A percentile compares a stretch with the other conserved stretches of the same genome.
Conservation (phyloP, 2,797 vertebrate genomes). For the Pseudomugil gertrudae region DNA sequence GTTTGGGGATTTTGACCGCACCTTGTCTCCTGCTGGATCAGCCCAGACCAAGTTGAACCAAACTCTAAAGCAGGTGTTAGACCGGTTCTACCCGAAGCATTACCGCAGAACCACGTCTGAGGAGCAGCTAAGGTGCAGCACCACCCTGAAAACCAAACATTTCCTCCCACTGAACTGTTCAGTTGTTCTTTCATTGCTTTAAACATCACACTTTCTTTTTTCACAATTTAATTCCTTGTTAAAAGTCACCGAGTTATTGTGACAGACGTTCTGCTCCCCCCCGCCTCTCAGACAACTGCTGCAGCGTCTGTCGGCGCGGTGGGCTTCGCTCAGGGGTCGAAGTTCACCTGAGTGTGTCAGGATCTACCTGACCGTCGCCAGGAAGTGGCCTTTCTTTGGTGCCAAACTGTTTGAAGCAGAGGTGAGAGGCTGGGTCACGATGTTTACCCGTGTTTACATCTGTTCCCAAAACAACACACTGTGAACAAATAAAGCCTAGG, state of each 20-base stretch:
- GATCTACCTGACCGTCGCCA: conserved; percentile 94
- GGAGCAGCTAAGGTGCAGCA: conserved; percentile 89
- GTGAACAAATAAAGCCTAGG: not conserved
- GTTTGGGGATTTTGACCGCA: conserved; percentile 94
- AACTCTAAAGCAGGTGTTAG: conserved; percentile 92
- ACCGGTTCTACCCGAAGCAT: conserved; percentile 94
- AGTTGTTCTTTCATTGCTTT: no score
- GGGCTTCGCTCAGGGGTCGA: conserved; percentile 92
- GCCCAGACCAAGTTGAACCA: conserved; percentile 89
- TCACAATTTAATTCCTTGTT: no score
- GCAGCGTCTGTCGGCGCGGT: conserved; percentile 90
- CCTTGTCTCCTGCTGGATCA: conserved; percentile 87
- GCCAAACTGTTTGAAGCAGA: conserved; percentile 92
- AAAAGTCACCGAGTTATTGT: not conserved
- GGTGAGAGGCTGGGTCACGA: conserved; percentile 73
- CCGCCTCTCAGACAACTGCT: conserved; percentile 85
- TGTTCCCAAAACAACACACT: not conserved
- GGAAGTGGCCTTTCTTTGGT: conserved; percentile 96
- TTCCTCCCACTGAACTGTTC: not conserved
- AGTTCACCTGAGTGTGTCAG: conserved; percentile 89
- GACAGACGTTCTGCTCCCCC: not conserved
- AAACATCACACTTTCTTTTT: no score
- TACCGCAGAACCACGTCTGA: conserved; percentile 88
- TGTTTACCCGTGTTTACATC: not conserved
- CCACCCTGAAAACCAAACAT: not conserved